These are phyloP conservation scores for Hippocampus zosterae DNA, from an alignment of 2,113 vertebrate genomes.

Conservation along the genomic window DNA sequence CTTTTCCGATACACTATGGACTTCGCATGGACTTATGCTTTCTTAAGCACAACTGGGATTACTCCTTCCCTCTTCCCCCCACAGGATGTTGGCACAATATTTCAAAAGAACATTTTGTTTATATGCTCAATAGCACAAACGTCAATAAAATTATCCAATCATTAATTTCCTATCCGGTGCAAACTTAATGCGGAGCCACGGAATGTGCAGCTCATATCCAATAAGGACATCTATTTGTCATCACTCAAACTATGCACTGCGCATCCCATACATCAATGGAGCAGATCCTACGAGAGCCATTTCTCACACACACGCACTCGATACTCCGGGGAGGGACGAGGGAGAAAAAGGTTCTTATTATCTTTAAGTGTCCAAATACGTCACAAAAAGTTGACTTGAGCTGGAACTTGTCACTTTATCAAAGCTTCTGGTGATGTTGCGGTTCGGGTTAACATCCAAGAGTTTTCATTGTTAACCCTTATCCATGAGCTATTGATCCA, in stretches of 20 bases:
- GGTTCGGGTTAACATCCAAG: no score
- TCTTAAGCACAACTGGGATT: conserved; percentile 62
- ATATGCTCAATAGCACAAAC: conserved; percentile 66
- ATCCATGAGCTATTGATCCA: no score
- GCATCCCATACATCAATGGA: conserved; percentile 48
- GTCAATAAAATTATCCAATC: conserved; percentile 68
- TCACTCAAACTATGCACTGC: conserved; percentile 44
- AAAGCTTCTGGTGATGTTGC: background rate
- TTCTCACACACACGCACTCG: conserved; percentile 61
- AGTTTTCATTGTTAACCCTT: no score
- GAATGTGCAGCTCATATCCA: conserved; percentile 66
- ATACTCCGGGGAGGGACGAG: conserved; percentile 34
- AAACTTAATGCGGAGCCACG: conserved; percentile 65
- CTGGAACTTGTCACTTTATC: background rate
- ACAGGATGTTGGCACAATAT: conserved; percentile 55
- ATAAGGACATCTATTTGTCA: conserved; percentile 59
- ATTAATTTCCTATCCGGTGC: conserved; percentile 68
- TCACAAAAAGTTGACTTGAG: background rate
- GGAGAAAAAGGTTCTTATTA: conserved; percentile 20
- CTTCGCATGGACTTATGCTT: conserved; percentile 68
- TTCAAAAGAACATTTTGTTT: conserved; percentile 73
- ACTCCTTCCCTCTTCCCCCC: conserved; percentile 23
- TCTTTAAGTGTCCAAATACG: conserved; percentile 10
- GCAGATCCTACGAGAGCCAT: conserved; percentile 62
- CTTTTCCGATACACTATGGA: conserved; percentile 63